These are phyloP conservation scores for Heliocidaris tuberculata DNA, from an alignment of 35 echinoderm and acorn worm species.

Conservation along the genomic window DNA sequence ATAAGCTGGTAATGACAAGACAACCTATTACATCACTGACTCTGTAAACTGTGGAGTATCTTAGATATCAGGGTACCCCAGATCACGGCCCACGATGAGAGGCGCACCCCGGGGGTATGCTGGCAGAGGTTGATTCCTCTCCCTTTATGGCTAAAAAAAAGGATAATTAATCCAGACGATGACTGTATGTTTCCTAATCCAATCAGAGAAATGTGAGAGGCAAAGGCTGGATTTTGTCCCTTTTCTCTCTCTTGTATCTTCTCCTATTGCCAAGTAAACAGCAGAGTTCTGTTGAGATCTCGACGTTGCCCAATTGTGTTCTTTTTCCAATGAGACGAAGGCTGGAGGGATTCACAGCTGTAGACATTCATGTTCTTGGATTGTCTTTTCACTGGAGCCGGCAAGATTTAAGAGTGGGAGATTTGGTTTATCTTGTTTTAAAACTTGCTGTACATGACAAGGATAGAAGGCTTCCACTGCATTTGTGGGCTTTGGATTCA, in stretches of 20 bases:
- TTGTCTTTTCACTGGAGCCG: neutral
- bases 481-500: neutral
- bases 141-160: neutral
- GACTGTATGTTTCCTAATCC: constrained; percentile 11
- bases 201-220: neutral
- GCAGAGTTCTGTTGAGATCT: neutral
- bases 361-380: neutral
- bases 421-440: constrained; percentile 12
- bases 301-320: neutral
- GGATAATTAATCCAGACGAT: neutral
- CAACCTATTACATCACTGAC: neutral
- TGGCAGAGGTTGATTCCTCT: neutral
- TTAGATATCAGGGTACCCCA: neutral
- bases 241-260: neutral
- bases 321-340: neutral
- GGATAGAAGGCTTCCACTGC: neutral
- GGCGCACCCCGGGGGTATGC: neutral
- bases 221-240: constrained; percentile 7
- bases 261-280: neutral
- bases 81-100: neutral
- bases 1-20: constrained; percentile 2
- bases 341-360: neutral
- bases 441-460: neutral
- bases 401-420: neutral
- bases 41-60: neutral